Percentiles rank a stretch among this genome's conserved stretches.
These are phyloP conservation scores for Melikaiella ostensackeni DNA, from an alignment of 2,888 invertebrate species.

Conservation along the genomic window DNA sequence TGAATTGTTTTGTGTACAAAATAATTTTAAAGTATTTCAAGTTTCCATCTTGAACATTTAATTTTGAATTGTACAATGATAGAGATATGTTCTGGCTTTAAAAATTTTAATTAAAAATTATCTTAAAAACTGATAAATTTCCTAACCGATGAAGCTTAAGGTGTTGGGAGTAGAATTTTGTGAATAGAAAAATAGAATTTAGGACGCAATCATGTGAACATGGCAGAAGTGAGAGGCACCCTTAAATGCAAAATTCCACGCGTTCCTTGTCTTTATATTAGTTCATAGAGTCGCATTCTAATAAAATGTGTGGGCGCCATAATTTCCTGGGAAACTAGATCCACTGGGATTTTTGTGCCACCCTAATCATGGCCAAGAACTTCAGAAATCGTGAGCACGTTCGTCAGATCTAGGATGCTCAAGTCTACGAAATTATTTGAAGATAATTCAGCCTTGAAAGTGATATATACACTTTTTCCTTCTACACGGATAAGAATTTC, in stretches of 20 bases:
- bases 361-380: background rate
- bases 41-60: background rate
- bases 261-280: conserved; percentile 18
- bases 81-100: too few relatives aligned
- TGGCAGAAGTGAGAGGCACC: background rate
- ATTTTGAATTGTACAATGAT: too few relatives aligned
- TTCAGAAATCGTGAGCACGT: background rate
- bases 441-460: too few relatives aligned
- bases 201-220: conserved; percentile 13
- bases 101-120: too few relatives aligned
- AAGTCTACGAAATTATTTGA: background rate
- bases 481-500: too few relatives aligned
- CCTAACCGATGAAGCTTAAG: too few relatives aligned
- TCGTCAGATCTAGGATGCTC: background rate
- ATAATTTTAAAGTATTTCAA: background rate
- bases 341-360: background rate
- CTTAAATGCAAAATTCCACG: conserved; percentile 33
- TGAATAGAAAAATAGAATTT: conserved; percentile 19
- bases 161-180: background rate
- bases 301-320: background rate
- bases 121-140: too few relatives aligned
- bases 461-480: too few relatives aligned
- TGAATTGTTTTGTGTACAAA: too few relatives aligned
- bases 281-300: conserved; percentile 3
- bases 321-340: conserved; percentile 3